These are phyloP conservation scores for Ranitomeya variabilis DNA, from an alignment of 2,113 vertebrate species.

Conservation along the genomic window DNA sequence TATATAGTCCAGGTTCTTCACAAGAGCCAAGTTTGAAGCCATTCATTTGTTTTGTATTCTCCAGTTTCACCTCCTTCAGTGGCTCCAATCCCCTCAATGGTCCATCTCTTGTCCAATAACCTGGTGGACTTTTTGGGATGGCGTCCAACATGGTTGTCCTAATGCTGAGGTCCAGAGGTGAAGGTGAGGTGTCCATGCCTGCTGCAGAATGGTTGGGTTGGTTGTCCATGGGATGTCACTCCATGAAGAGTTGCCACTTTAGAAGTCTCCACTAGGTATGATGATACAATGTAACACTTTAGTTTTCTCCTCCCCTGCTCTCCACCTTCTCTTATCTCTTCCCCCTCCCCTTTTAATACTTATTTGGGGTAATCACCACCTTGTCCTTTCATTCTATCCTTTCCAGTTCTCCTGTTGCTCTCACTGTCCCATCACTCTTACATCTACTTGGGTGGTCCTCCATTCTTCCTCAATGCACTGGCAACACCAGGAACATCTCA, in stretches of 20 bases:
- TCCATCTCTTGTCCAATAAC: background rate
- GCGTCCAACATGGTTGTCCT: background rate
- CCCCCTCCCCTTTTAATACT: slow-evolving; percentile 24
- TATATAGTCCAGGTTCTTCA: background rate
- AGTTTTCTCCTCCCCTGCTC: background rate
- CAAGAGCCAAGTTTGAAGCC: background rate
- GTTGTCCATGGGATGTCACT: slow-evolving; percentile 38
- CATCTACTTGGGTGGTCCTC: background rate
- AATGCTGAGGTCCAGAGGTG: slow-evolving; percentile 48
- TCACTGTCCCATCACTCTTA: background rate
- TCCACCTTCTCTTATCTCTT: slow-evolving; percentile 33
- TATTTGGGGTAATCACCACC: background rate
- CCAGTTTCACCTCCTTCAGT: slow-evolving; percentile 24
- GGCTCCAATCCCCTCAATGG: background rate
- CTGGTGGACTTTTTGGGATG: background rate
- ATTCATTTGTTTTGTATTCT: background rate
- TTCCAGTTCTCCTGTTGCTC: background rate
- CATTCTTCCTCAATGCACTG: background rate
- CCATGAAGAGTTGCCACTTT: slow-evolving; percentile 3
- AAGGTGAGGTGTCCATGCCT: slow-evolving; percentile 9
- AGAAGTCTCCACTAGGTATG: background rate
- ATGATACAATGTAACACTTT: background rate
- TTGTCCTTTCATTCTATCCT: background rate
- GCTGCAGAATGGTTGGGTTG: background rate
- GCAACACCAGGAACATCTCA: background rate